Conservation (phyloP, 1,140 invertebrate species). For the Drosophila navojoa region DNA sequence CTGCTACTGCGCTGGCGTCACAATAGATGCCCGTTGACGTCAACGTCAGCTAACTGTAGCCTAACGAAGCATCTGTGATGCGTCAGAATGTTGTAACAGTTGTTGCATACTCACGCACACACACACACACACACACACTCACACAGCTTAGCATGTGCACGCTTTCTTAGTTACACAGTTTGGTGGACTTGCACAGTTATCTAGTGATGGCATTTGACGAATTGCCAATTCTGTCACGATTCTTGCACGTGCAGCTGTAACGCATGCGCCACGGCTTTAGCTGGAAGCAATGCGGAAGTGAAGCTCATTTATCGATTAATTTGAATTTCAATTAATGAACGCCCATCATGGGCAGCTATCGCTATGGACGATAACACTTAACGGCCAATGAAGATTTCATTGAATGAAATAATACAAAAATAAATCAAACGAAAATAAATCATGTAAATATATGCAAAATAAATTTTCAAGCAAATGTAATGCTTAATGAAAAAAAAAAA, state of each 20-base stretch:
- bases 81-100: constrained; percentile 52
- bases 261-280: constrained; percentile 27
- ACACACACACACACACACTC: background rate
- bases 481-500: background rate
- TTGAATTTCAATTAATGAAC: background rate
- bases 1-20: constrained; percentile 25
- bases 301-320: constrained; percentile 14
- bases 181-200: constrained; percentile 18
- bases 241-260: constrained; percentile 55
- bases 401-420: too few relatives aligned
- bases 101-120: constrained; percentile 27
- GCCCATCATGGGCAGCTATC: background rate
- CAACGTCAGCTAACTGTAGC: constrained; percentile 41
- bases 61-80: constrained; percentile 23
- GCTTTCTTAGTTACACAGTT: background rate
- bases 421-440: too few relatives aligned
- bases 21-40: constrained; percentile 38
- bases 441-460: too few relatives aligned
- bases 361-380: constrained; percentile 1
- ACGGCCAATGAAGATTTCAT: background rate
- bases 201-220: constrained; percentile 49
- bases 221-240: constrained; percentile 71
- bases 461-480: background rate
- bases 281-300: constrained; percentile 30
- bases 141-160: background rate